Base-by-base conservation (phyloP, 2,888 invertebrate species). In the Tenthredo notha region DNA sequence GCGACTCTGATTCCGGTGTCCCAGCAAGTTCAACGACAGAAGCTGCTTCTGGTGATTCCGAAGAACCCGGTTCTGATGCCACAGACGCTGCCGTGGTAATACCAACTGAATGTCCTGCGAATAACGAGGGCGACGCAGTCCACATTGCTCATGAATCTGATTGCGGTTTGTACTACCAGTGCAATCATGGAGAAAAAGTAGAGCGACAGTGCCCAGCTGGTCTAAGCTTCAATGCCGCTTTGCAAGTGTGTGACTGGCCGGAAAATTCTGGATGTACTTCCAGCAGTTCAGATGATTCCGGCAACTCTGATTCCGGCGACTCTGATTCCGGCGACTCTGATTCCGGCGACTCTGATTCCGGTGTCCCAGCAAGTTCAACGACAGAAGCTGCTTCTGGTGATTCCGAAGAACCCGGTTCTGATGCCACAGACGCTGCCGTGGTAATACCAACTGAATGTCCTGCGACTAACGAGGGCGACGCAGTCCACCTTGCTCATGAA, bases 101-200 rank as follows among this genome's bases (percentile, higher is more conserved):
- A 37, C 84, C 86, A 4, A 84, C 72, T 0, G 85, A 85, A 65
- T 87, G 87, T 54, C 87, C 88, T 0, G 10, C 83, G 4, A 6
- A 40, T 15, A 61, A 86, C n/a, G 72, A 85, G 25, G n/a, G 18
- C 6, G 6, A 47, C 7, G 1, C 47, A 3, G 83, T 83, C 9
- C 40, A 77, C 6, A 58, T 88, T 6, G 85, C 90, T 3, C 89
- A 89, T 84, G 88, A 90, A 40, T 88, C 87, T 50, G 61, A 78
- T 4, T 90, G 90, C 7, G 50, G 37, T 4, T 84, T 87, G 40
- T 91, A 86, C 75, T 91, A 89, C 86, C 37, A 29, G 7, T 91
- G 89, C n/a, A 25, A n/a, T 7, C 33, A 86, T 10, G 88, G 88
- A 4, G 18, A 33, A 0, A 80, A 84, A 21, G 58, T 87, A 0